Evolutionary conservation across 2,113 vertebrate genomes (phyloP).

Genomic region (Takifugu flavidus): DNA sequence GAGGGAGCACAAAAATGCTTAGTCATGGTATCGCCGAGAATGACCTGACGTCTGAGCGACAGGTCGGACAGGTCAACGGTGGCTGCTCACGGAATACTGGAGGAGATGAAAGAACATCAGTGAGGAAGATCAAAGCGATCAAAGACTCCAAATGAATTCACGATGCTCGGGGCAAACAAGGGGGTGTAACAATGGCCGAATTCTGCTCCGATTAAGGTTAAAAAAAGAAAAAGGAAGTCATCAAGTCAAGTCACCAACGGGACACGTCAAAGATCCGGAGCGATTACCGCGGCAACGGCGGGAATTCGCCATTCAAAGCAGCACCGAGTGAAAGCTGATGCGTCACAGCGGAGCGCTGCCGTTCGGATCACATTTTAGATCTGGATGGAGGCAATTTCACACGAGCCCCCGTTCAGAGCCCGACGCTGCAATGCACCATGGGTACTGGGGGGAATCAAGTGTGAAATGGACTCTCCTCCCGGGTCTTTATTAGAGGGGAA

Average conservation of each 20-base stretch:
- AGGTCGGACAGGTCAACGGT: no score
- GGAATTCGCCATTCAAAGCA: constrained; percentile 32
- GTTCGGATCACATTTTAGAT: not conserved
- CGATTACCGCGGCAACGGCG: constrained; percentile 19
- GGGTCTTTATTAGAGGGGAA: constrained; percentile 69
- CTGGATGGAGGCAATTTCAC: not conserved
- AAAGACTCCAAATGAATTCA: not conserved
- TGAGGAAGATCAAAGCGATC: not conserved
- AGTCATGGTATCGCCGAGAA: no score
- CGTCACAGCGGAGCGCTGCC: not conserved
- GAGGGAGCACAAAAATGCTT: not conserved
- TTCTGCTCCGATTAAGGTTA: constrained; percentile 20
- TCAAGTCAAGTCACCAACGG: no score
- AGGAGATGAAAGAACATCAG: not conserved
- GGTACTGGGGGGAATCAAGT: constrained; percentile 61
- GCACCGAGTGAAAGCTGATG: constrained; percentile 13
- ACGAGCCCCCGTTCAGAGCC: not conserved
- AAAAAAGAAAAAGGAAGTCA: not conserved
- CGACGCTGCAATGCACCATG: constrained; percentile 31
- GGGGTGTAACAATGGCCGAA: constrained; percentile 6
- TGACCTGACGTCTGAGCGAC: no score
- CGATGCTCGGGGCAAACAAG: not conserved
- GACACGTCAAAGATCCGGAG: constrained; percentile 31
- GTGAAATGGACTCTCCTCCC: constrained; percentile 70
- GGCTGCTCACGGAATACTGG: not conserved